Evolutionary conservation across 2,888 invertebrate genomes (phyloP).

Genomic region (Antheraea assamensis): DNA sequence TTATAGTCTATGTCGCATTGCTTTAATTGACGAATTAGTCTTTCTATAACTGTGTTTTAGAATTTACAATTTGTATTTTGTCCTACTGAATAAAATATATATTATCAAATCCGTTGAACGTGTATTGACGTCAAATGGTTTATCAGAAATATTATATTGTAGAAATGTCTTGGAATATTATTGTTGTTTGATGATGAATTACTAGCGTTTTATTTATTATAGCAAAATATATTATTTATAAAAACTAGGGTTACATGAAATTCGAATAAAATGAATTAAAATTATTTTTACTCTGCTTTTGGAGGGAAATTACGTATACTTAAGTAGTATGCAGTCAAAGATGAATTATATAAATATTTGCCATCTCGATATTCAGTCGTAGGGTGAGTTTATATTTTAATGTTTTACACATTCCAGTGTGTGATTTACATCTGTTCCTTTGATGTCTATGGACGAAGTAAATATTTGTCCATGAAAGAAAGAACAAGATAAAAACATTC

Average conservation of each 20-base stretch:
- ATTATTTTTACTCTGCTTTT: neutral
- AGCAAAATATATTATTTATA: neutral
- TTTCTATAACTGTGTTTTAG: neutral
- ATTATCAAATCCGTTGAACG: neutral
- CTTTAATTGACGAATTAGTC: conserved; percentile 1
- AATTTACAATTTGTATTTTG: neutral
- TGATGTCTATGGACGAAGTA: too few species aligned
- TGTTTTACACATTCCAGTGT: too few species aligned
- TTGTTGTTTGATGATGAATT: neutral
- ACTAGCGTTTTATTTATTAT: neutral
- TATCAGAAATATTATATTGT: neutral
- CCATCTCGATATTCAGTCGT: too few species aligned
- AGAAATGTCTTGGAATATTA: neutral
- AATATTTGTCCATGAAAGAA: too few species aligned
- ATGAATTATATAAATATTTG: too few species aligned
- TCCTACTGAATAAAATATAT: neutral
- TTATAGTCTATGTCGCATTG: conserved; percentile 3
- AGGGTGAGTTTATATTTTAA: too few species aligned
- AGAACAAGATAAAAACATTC: too few species aligned
- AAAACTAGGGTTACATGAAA: neutral
- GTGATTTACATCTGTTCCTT: too few species aligned
- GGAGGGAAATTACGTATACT: neutral
- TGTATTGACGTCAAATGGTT: neutral
- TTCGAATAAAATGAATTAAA: neutral
- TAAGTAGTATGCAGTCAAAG: too few species aligned